Evolutionary conservation across 2,888 invertebrate species (phyloP), one percentile per base, ranked within the genome.

Genomic region (Sisyra terminalis): DNA sequence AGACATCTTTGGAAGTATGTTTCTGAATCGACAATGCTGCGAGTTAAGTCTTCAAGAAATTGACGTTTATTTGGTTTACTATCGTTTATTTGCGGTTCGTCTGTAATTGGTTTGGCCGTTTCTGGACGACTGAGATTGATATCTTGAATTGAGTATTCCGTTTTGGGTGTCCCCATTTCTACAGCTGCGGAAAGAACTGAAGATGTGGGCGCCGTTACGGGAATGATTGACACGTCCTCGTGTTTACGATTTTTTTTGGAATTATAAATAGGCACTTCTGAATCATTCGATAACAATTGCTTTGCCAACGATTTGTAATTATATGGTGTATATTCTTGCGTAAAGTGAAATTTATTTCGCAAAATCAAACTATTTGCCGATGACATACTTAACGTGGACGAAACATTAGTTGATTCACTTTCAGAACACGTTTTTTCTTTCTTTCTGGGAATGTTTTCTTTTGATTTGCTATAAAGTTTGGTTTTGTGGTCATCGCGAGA

Each of bases 1-100:
- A 40, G 29, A 29, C 40, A 40, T 40, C 18, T 40, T 14, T 40
- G 30, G n/a, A 40, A 40, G 14, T 40, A 40, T 2, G 40, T 30
- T 29, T 29, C 40, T 2, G 40, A 30, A 14, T 40, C 30, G 15
- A 40, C 29, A 15, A 40, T n/a, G 15, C 30, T 40, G 11, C 30
- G 29, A 9, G 29, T 40, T 11, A 40, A 9, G 10, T 40, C 40
- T 30, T 40, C 40, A 9, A 40, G 30, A 14, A 29, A 40, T 29
- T 40, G 37, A 10, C 18, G 16, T 37, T 37, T 37, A 4, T n/a
- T 35, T 15, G 9, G n/a, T 31, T 2, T 4, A 10, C 3, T 14
- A 35, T 35, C 13, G 2, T 2, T 9, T 2, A n/a, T 11, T 11
- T 35, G 35, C 3, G 35, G 16, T 35, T 8, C 14, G n/a, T 8